phyloP scores from a whole-genome alignment of 92 coral and sea anemone genomes.

The Parazoanthus swiftii region DNA sequence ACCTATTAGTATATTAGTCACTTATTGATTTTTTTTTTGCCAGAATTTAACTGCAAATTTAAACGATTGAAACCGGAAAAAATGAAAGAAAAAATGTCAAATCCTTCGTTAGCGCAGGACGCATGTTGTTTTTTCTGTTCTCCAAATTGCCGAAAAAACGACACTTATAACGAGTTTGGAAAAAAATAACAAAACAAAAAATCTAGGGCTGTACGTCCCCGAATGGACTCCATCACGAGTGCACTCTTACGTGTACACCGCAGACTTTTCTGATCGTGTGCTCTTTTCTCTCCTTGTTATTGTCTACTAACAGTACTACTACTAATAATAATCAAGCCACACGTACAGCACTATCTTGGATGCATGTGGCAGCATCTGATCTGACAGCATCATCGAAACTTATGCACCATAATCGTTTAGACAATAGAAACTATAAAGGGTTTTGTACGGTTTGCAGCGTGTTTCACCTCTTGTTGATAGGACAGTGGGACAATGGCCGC shows the following conservation, averaged over 20 bases:
- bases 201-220: not conserved
- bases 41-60: not conserved
- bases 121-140: too few relatives aligned
- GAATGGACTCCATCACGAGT: not conserved
- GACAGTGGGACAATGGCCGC: conserved; percentile 71
- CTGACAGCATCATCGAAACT: too few relatives aligned
- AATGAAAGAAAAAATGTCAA: too few relatives aligned
- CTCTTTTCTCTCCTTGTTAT: not conserved
- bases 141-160: too few relatives aligned
- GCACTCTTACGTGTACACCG: not conserved
- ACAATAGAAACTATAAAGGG: not conserved
- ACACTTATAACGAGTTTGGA: too few relatives aligned
- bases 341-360: not conserved
- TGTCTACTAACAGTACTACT: not conserved
- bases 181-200: too few relatives aligned
- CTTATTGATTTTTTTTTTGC: too few relatives aligned
- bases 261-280: not conserved
- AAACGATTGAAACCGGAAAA: not conserved
- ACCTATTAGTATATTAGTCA: not conserved
- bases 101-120: not conserved
- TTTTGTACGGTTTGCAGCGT: too few relatives aligned
- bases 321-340: not conserved
- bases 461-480: conserved; percentile 31
- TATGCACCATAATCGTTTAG: too few relatives aligned
- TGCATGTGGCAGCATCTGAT: not conserved